Evolutionary conservation across 1,140 invertebrate species (phyloP).

Genomic region (Pseudomyrmex gracilis): DNA sequence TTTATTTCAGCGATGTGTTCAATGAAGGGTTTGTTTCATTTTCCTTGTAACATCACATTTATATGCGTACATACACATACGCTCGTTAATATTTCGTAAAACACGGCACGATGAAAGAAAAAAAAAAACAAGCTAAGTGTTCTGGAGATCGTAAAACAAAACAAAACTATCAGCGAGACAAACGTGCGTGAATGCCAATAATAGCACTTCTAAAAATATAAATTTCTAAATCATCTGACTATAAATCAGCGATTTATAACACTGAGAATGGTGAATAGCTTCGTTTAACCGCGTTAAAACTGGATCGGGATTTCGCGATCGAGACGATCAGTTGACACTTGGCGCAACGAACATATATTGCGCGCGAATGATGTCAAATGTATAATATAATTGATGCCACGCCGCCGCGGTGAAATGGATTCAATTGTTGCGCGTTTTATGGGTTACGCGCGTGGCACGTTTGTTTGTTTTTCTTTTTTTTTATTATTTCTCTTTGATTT

Average conservation of each 20-base stretch:
- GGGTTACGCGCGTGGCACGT: not conserved
- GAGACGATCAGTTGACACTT: conserved; percentile 22
- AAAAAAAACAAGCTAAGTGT: not conserved
- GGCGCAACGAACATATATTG: not conserved
- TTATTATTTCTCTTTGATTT: not conserved
- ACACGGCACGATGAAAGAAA: not conserved
- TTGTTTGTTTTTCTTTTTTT: not conserved
- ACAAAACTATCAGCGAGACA: conserved; percentile 14
- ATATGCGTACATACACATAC: not conserved
- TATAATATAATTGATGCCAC: conserved; percentile 47
- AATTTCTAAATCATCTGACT: not conserved
- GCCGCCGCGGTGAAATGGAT: conserved; percentile 13
- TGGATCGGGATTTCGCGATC: not conserved
- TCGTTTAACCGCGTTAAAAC: conserved; percentile 35
- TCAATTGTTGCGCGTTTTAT: conserved; percentile 21
- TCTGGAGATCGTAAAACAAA: not conserved
- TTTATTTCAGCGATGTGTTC: conserved; percentile 7
- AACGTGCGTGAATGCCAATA: conserved; percentile 1
- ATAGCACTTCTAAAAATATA: conserved; percentile 44
- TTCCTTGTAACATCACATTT: not conserved
- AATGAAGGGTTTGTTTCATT: conserved; percentile 35
- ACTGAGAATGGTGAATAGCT: conserved; percentile 21
- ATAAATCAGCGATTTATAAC: conserved; percentile 33
- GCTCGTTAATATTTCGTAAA: not conserved
- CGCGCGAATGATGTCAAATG: conserved; percentile 39